These are phyloP conservation scores for Athetis lepigone DNA, from an alignment of 2,888 invertebrate species.

Conservation along the genomic window DNA sequence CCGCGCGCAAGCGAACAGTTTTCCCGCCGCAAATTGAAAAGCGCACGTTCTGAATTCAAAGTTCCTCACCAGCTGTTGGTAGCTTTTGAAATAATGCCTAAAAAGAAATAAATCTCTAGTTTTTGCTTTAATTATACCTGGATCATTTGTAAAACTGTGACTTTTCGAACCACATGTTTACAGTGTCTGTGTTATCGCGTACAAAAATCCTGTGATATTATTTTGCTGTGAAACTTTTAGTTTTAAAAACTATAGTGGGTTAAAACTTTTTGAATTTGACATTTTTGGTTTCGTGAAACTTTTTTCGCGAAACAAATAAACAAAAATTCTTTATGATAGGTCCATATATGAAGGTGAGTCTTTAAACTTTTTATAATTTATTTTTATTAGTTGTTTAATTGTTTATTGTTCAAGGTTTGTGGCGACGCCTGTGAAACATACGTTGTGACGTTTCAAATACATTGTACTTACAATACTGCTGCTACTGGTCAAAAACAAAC, in stretches of 20 bases:
- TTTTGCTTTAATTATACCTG: conserved; percentile 57
- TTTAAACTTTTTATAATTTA: conserved; percentile 60
- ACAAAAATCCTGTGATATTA: conserved; percentile 85
- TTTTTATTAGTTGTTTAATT: conserved; percentile 24
- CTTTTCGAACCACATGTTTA: conserved; percentile 76
- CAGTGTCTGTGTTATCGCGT: conserved; percentile 73
- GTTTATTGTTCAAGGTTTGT: conserved; percentile 31
- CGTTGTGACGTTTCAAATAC: conserved; percentile 28
- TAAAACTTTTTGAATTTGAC: conserved; percentile 56
- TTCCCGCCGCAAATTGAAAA: conserved; percentile 85
- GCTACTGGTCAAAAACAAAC: conserved; percentile 13
- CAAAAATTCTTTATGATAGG: conserved; percentile 89
- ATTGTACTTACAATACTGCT: neutral
- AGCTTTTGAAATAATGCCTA: conserved; percentile 82
- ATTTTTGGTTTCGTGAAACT: conserved; percentile 85
- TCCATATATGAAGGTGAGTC: conserved; percentile 90
- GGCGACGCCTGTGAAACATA: conserved; percentile 36
- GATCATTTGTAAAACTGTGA: conserved; percentile 80
- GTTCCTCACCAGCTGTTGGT: conserved; percentile 65
- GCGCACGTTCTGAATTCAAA: conserved; percentile 70
- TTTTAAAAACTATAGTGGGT: conserved; percentile 66
- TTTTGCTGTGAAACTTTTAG: conserved; percentile 82
- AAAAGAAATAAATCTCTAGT: conserved; percentile 81
- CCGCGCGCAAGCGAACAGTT: conserved; percentile 73
- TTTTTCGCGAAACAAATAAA: conserved; percentile 85